A percentile compares a stretch with the other conserved stretches of the same genome.
Evolutionary conservation across 2,888 invertebrate species (phyloP).

Genomic region (Hypomecis punctinalis): DNA sequence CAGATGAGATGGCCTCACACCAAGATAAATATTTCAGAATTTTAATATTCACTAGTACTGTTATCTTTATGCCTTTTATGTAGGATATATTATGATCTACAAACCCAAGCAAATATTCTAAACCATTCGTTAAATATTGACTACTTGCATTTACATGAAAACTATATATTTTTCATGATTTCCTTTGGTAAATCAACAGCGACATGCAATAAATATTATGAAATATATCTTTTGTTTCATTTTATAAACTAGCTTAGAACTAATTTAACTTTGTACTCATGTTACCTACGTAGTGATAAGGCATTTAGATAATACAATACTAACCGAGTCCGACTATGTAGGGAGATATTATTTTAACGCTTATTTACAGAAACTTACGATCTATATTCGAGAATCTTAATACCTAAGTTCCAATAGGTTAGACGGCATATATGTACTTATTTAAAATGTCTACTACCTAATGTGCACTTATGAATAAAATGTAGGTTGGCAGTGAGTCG

Average conservation of each 20-base stretch:
- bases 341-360: no score
- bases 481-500: no score
- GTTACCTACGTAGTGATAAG: slow-evolving; percentile 4
- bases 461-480: no score
- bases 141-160: slow-evolving; percentile 3
- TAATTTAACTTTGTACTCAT: slow-evolving; percentile 8
- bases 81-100: neutral
- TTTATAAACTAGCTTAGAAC: slow-evolving; percentile 19
- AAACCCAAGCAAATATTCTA: no score
- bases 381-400: no score
- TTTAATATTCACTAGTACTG: neutral
- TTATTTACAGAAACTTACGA: no score
- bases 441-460: no score
- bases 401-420: neutral
- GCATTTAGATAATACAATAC: slow-evolving; percentile 3
- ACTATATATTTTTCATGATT: neutral
- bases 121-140: neutral
- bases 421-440: neutral
- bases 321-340: neutral
- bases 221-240: slow-evolving; percentile 33
- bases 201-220: slow-evolving; percentile 25
- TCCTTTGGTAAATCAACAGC: slow-evolving; percentile 13
- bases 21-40: neutral
- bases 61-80: slow-evolving; percentile 5
- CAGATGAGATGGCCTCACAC: neutral